Percentiles rank a stretch among this genome's conserved stretches.
These are phyloP conservation scores for Saccopteryx bilineata DNA, from an alignment of 2,113 vertebrate genomes.

Conservation along the genomic window DNA sequence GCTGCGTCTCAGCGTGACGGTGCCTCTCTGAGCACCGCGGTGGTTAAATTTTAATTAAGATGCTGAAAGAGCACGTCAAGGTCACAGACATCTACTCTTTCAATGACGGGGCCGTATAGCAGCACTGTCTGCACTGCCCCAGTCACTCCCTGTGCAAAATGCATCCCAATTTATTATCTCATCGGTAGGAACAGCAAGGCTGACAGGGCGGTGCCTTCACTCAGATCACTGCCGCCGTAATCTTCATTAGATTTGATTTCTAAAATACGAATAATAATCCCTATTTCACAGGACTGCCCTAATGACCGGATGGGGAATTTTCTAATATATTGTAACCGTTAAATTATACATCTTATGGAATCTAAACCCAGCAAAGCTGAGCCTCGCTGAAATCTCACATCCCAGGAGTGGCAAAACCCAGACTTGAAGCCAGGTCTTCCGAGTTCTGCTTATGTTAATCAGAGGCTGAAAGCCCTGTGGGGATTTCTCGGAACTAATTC, in stretches of 20 bases:
- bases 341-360: not conserved
- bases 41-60: not conserved
- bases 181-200: not conserved
- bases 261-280: not conserved
- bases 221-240: not conserved
- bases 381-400: not conserved
- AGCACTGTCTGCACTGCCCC: not conserved
- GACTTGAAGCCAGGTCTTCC: not conserved
- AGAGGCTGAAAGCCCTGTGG: not conserved
- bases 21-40: not conserved
- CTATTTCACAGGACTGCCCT: not conserved
- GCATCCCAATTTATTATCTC: not conserved
- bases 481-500: not conserved
- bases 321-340: not conserved
- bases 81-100: not conserved
- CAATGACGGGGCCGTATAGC: not conserved
- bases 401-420: not conserved
- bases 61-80: not conserved
- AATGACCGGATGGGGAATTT: not conserved
- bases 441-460: not conserved
- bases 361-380: not conserved
- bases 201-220: not conserved
- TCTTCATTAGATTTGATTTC: slow-evolving; percentile 41
- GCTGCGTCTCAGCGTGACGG: not conserved
- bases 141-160: not conserved